Evolutionary conservation across 2,797 vertebrate genomes (phyloP), one percentile per base, ranked within the genome.

Genomic region (Forpus xanthops): DNA sequence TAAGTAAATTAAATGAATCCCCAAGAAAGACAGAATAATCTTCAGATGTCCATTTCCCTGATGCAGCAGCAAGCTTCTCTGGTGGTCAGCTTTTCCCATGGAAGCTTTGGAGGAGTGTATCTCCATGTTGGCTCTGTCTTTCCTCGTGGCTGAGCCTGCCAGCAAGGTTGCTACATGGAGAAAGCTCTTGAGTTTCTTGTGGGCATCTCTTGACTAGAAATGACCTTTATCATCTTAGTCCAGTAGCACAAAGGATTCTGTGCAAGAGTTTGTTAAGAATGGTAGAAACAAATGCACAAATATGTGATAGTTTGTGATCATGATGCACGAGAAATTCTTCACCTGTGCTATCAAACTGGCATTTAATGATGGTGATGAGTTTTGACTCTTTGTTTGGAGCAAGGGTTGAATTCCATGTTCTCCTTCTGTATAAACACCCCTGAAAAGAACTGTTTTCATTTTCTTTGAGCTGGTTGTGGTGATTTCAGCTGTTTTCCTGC

Each of bases 1-100:
- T 86, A 93, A 88, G 74, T 70, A 86, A 87, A 88, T 73, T 2
- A 90, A 93, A 90, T 90, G 71, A 89, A 82, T 94, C 65, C 56
- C 84, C 67, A 78, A 67, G 60, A 74, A 65, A 79, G 60, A 50
- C 47, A 86, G 52, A 64, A 42, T 64, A 88, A 65, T 80, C 67
- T 90, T 90, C 64, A 65, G 77, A 77, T 8, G 85, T 87, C 8
- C 7, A 73, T 93, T 95, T 93, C 65, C 66, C 52, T 80, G 80
- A 50, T n/a, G 47, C 41, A 79, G 66, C 82, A 91, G 58, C 37
- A 35, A 47, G 44, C 44, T 94, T 33, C 41, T 73, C 52, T 52
- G n/a, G n/a, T 86, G 83, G 64, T 91, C 71, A 68, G 21, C 58
- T 80, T 74, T 85, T 73, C 50, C 37, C 16, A n/a, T 7, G 1